Conservation (phyloP, 2,113 vertebrate genomes). For the Antechinus flavipes region DNA sequence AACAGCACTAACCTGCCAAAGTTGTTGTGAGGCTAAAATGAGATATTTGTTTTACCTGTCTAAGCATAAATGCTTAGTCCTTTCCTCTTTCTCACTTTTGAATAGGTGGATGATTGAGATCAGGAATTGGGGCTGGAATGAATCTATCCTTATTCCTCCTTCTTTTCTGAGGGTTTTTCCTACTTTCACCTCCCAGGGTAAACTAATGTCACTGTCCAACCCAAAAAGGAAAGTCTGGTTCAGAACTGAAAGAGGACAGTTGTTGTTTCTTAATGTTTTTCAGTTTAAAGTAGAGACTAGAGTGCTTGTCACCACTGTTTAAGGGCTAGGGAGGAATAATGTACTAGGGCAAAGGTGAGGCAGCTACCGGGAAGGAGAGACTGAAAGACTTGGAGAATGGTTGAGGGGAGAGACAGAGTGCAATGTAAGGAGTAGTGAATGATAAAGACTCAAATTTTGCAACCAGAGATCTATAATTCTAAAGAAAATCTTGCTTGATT, state of each 20-base stretch:
- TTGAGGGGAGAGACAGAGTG: not conserved
- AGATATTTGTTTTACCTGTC: not conserved
- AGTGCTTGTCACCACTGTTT: not conserved
- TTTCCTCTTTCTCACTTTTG: not conserved
- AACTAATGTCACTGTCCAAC: not conserved
- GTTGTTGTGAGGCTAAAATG: not conserved
- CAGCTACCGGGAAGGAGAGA: not conserved
- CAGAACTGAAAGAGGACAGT: not conserved
- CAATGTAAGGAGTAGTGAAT: not conserved
- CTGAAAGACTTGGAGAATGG: not conserved
- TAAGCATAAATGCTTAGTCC: not conserved
- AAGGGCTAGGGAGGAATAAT: not conserved
- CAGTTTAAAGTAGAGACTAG: not conserved
- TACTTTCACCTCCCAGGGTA: not conserved
- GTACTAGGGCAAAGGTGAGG: not conserved
- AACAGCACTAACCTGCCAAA: not conserved
- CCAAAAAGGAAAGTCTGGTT: not conserved
- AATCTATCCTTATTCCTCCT: not conserved
- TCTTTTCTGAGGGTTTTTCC: not conserved
- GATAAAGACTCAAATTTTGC: not conserved
- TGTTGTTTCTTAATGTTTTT: not conserved
- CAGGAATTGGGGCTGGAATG: not conserved
- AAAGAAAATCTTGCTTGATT: constrained; percentile 1
- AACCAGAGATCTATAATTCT: not conserved
- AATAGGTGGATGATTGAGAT: not conserved